These are phyloP conservation scores for Tanytarsus gracilentus DNA, from an alignment of 2,888 invertebrate species.

Conservation along the genomic window DNA sequence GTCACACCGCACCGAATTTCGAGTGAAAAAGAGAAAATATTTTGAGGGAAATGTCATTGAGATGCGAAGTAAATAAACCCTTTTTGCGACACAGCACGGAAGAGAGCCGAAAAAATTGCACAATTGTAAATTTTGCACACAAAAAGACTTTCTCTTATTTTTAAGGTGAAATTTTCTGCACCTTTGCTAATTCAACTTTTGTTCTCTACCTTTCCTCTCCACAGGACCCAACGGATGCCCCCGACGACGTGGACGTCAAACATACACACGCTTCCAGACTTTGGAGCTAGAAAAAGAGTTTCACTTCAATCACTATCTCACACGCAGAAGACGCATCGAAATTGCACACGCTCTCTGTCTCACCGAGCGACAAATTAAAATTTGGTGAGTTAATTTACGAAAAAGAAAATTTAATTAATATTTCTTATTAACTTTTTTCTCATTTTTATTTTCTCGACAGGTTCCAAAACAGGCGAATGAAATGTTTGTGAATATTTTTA, in stretches of 20 bases:
- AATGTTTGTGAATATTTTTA: too few relatives aligned
- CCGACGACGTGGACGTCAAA: slow-evolving; percentile 88
- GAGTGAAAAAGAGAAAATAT: background rate
- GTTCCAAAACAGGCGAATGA: slow-evolving; percentile 27
- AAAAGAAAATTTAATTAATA: slow-evolving; percentile 65
- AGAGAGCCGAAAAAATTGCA: background rate
- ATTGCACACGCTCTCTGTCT: slow-evolving; percentile 93
- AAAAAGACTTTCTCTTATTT: too few relatives aligned
- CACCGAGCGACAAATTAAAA: slow-evolving; percentile 94
- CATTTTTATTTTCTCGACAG: background rate
- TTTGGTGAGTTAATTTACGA: slow-evolving; percentile 69
- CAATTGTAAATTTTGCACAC: background rate
- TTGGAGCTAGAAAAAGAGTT: slow-evolving; percentile 97
- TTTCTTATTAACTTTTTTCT: background rate
- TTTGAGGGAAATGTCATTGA: slow-evolving; percentile 4
- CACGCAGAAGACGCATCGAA: slow-evolving; percentile 91
- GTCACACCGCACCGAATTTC: background rate
- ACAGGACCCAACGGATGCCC: slow-evolving; percentile 94
- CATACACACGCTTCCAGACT: slow-evolving; percentile 97
- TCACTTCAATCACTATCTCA: slow-evolving; percentile 95
- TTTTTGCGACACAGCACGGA: too few relatives aligned
- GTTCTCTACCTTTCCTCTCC: slow-evolving; percentile 41
- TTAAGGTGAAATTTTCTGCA: too few relatives aligned
- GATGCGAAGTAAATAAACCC: slow-evolving; percentile 16
- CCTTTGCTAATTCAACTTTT: background rate